These are phyloP conservation scores for Drosophila maculinotata DNA, from an alignment of 2,888 invertebrate species.

Conservation along the genomic window DNA sequence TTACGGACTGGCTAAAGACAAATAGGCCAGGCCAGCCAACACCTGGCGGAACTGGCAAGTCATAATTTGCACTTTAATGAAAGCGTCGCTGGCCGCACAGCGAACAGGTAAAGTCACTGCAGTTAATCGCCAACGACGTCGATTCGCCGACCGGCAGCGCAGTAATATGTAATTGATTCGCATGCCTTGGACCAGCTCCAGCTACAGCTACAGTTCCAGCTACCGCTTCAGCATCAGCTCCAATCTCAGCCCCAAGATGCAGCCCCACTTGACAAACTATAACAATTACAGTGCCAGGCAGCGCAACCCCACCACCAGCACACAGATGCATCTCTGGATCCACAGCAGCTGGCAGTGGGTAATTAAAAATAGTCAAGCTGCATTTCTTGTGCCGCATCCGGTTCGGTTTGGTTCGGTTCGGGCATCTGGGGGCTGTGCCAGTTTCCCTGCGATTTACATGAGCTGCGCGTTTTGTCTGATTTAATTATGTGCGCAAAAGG, in stretches of 20 bases:
- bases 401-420: slow-evolving; percentile 32
- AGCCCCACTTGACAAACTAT: slow-evolving; percentile 67
- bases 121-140: slow-evolving; percentile 74
- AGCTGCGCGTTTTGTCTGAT: slow-evolving; percentile 74
- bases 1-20: slow-evolving; percentile 62
- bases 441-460: slow-evolving; percentile 69
- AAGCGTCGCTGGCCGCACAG: slow-evolving; percentile 70
- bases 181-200: slow-evolving; percentile 45
- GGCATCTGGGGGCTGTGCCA: slow-evolving; percentile 42
- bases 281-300: slow-evolving; percentile 67
- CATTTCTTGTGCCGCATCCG: slow-evolving; percentile 72
- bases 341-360: slow-evolving; percentile 63
- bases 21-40: slow-evolving; percentile 78
- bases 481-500: slow-evolving; percentile 78
- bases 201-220: slow-evolving; percentile 10
- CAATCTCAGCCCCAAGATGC: slow-evolving; percentile 13
- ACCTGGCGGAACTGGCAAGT: slow-evolving; percentile 74
- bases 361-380: slow-evolving; percentile 80
- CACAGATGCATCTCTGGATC: slow-evolving; percentile 21
- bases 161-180: slow-evolving; percentile 77
- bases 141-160: slow-evolving; percentile 44
- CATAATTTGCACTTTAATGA: slow-evolving; percentile 83
- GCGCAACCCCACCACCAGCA: slow-evolving; percentile 41
- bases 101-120: slow-evolving; percentile 76
- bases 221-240: no score